Base-by-base conservation (phyloP, 2,888 invertebrate genomes). In the Chydorus sphaericus region DNA sequence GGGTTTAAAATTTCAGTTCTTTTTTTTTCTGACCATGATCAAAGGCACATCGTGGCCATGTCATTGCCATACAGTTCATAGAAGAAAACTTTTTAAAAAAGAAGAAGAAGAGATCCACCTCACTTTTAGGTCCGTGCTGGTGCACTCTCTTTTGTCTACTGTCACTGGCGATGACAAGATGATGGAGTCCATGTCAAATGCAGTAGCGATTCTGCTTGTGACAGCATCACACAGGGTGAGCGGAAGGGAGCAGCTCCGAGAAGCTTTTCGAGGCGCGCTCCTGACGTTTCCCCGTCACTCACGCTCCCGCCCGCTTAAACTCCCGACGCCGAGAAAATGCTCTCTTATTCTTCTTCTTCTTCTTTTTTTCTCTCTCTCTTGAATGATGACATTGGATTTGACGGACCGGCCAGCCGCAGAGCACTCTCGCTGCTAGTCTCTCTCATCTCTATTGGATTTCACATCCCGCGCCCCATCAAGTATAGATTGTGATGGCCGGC, bases 111-210 rank as follows among this genome's bases (percentile, higher is more conserved):
- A n/a, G n/a, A n/a, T n/a, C n/a, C n/a, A n/a, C n/a, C n/a, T n/a
- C 44, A 26, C 44, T 44, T 26, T 44, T 44, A 44, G 44, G 44
- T 10, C 44, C 44, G 28, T 44, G 28, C 26, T 44, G 44, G 23
- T 23, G 44, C 44, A 28, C 44, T 44, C 44, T 44, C 44, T 44
- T 44, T 44, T 44, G 44, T 44, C 44, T 44, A 44, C 44, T 44
- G 44, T 44, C 44, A 44, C 44, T 44, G 44, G 44, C 44, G 44
- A 44, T 44, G 44, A 44, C 44, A 44, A 44, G 44, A 44, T 44
- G 44, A 44, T 44, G 44, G 44, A 44, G 44, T 44, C 44, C 44
- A 44, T 44, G 44, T 44, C 44, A 44, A 44, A 44, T 44, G 44
- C 44, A 44, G 44, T 44, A 44, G 44, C 44, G 44, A 44, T 44